Evolutionary conservation across 2,797 vertebrate species (phyloP), one percentile per base, ranked within the genome.

Genomic region (Sebastes variabilis): DNA sequence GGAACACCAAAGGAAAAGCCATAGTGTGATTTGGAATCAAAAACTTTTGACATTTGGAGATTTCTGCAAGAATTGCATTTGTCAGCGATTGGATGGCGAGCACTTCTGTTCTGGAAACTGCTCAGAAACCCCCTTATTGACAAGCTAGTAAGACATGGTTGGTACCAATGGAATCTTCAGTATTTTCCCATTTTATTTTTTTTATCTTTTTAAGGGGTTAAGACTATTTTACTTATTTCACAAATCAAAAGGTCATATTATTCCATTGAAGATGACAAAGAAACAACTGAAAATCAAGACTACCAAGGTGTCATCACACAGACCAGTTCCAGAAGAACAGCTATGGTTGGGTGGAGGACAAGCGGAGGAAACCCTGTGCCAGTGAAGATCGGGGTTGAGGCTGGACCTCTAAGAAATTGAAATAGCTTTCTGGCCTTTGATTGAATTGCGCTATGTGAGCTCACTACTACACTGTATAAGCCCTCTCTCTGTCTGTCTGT

Each of bases 351-450:
- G 69, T 72, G 73, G 71, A 85, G 80, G 71, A 67, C 55, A 54
- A 55, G 77, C 24, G 65, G 34, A 87, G 86, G 82, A 85, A 85
- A 80, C 75, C n/a, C 54, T 1, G 46, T 14, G 6, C 60, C 42
- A 29, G 75, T 56, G 73, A 49, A 76, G 87, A 86, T 81, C 81
- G 30, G 10, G 86, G 84, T 73, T 79, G 75, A 77, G 80, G 81
- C 82, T 83, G 66, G 69, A 89, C 84, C 91, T 93, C 91, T 85
- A 81, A 89, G 89, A 95, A 92, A 93, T 94, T 94, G 89, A 94
- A 94, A 94, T 92, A 87, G 88, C 87, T 52, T 87, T 88, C 85
- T 86, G 83, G 84, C 87, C 92, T 95, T 95, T 93, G 94, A 95
- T 93, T 94, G 92, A 88, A 91, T 92, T 90, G 86, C 83, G 59